Evolutionary conservation across 2,888 invertebrate genomes (phyloP).

Genomic region (Marasmarcha lunaedactyla): DNA sequence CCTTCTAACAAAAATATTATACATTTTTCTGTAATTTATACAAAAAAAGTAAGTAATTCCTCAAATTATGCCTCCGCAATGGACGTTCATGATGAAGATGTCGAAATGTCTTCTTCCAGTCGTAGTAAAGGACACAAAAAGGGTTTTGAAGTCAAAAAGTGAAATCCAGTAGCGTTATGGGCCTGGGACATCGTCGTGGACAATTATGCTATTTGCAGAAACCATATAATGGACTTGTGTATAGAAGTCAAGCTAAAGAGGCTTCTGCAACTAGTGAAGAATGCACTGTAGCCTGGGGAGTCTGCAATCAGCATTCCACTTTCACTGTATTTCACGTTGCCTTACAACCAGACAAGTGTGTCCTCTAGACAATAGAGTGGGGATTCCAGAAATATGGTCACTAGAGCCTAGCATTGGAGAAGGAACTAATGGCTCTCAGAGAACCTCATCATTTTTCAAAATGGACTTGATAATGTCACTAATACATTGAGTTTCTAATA

Average conservation of each 20-base stretch:
- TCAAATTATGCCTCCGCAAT: slow-evolving; percentile 74
- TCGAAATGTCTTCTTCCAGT: slow-evolving; percentile 89
- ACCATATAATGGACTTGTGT: slow-evolving; percentile 99
- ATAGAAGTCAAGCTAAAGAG: slow-evolving; percentile 98
- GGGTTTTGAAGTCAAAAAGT: slow-evolving; percentile 99
- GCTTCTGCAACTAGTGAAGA: slow-evolving; percentile 98
- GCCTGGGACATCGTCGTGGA: slow-evolving; percentile 99
- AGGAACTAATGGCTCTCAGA: slow-evolving; percentile 13
- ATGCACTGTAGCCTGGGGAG: slow-evolving; percentile 99
- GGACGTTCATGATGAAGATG: slow-evolving; percentile 95
- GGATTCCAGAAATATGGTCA: slow-evolving; percentile 93
- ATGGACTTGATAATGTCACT: slow-evolving; percentile 38
- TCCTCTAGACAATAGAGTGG: slow-evolving; percentile 99
- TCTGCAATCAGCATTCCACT: slow-evolving; percentile 99
- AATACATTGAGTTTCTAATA: slow-evolving; percentile 52
- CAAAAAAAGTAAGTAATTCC: slow-evolving; percentile 34
- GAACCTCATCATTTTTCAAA: neutral
- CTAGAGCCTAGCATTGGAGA: slow-evolving; percentile 32
- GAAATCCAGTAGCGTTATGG: slow-evolving; percentile 99
- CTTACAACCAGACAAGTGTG: slow-evolving; percentile 99
- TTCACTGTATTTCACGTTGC: slow-evolving; percentile 99
- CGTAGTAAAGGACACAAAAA: slow-evolving; percentile 93
- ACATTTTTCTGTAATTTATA: neutral
- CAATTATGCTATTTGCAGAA: slow-evolving; percentile 99
- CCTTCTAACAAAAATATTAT: slow-evolving; percentile 22